These are phyloP conservation scores for Brachionus sp. DNA, from an alignment of 1,140 invertebrate species.

Conservation along the genomic window DNA sequence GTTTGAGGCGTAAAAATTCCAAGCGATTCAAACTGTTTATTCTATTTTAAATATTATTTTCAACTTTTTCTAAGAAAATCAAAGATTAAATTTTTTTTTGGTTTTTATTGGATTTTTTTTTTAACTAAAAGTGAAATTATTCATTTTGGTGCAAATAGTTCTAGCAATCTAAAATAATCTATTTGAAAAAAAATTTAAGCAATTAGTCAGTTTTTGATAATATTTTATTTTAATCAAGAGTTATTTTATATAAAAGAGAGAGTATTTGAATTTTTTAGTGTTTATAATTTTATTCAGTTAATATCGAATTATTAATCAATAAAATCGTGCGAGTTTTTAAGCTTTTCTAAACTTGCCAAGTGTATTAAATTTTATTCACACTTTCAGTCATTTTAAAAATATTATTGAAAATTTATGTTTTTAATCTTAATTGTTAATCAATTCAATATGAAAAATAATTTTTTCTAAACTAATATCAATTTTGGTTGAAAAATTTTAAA, in stretches of 20 bases:
- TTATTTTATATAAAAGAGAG: not conserved
- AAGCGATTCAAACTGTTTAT: not conserved
- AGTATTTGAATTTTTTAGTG: not conserved
- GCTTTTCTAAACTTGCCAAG: not conserved
- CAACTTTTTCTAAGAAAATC: not conserved
- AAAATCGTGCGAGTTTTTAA: not conserved
- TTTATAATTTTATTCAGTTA: too few species aligned
- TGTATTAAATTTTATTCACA: not conserved
- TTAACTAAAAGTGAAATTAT: not conserved
- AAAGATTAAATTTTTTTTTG: not conserved
- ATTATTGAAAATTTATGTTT: not conserved
- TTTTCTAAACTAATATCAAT: too few species aligned
- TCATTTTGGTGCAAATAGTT: not conserved
- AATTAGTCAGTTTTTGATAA: too few species aligned
- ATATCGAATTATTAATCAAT: too few species aligned
- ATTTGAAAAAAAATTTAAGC: too few species aligned
- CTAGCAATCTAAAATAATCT: too few species aligned
- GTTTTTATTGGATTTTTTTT: not conserved
- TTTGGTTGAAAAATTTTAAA: too few species aligned
- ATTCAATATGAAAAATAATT: not conserved
- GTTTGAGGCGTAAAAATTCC: not conserved
- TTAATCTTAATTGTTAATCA: not conserved
- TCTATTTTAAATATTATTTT: not conserved
- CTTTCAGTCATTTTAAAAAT: not conserved
- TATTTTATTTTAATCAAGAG: not conserved